Evolutionary conservation across 1,140 invertebrate genomes (phyloP).

Genomic region (Psilanteris sp.): DNA sequence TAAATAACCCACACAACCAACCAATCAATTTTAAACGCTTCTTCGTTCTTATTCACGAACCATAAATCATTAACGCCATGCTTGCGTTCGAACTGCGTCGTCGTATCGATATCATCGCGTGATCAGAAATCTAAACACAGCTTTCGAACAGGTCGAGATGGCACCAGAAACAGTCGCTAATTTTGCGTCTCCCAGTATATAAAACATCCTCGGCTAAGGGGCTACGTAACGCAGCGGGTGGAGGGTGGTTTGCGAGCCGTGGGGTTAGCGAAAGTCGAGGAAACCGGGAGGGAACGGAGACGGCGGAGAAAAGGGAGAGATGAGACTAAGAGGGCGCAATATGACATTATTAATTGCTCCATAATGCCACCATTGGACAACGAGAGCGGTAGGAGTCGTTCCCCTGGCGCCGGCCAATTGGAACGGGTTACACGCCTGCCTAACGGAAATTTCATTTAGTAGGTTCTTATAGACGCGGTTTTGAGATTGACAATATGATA

Average conservation of each 20-base stretch:
- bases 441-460: slow-evolving; percentile 77
- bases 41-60: too few species aligned
- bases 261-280: slow-evolving; percentile 38
- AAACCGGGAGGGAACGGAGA: slow-evolving; percentile 27
- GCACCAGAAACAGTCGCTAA: slow-evolving; percentile 27
- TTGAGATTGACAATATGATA: slow-evolving; percentile 76
- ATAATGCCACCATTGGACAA: slow-evolving; percentile 69
- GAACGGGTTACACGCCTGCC: slow-evolving; percentile 50
- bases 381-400: slow-evolving; percentile 53
- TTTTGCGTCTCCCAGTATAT: slow-evolving; percentile 54
- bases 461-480: slow-evolving; percentile 76
- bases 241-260: slow-evolving; percentile 53
- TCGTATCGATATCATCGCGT: too few species aligned
- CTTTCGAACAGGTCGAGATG: too few species aligned
- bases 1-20: too few species aligned
- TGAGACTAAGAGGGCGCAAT: slow-evolving; percentile 68
- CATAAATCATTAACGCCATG: too few species aligned
- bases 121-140: too few species aligned
- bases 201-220: slow-evolving; percentile 57
- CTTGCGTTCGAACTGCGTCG: too few species aligned
- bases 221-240: slow-evolving; percentile 60
- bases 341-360: slow-evolving; percentile 78
- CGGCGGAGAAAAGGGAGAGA: slow-evolving; percentile 45
- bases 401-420: slow-evolving; percentile 66
- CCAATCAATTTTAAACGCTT: too few species aligned